Evolutionary conservation across 2,797 vertebrate species (phyloP).

Genomic region (Aplochiton taeniatus): DNA sequence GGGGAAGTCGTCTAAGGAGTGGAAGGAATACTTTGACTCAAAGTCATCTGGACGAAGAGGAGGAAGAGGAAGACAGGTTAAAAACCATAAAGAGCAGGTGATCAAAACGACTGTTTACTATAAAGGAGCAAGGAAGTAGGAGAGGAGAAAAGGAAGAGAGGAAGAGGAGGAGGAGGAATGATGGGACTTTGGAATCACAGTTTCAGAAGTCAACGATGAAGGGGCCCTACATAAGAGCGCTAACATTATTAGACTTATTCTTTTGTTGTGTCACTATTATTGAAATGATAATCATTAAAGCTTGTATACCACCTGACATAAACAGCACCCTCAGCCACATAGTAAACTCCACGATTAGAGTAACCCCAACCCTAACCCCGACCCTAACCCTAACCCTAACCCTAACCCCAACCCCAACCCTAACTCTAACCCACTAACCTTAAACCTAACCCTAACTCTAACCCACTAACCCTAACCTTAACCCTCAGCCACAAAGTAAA

Average conservation of each 20-base stretch:
- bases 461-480: too few species aligned
- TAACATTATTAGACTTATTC: too few species aligned
- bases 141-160: not conserved
- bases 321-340: not conserved
- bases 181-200: not conserved
- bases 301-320: not conserved
- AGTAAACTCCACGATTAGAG: too few species aligned
- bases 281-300: not conserved
- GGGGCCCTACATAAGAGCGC: too few species aligned
- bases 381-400: too few species aligned
- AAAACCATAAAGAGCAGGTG: not conserved
- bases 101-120: not conserved
- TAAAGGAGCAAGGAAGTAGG: not conserved
- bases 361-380: too few species aligned
- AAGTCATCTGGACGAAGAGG: conserved; percentile 84
- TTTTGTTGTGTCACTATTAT: too few species aligned
- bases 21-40: conserved; percentile 96
- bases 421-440: too few species aligned
- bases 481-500: too few species aligned
- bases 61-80: not conserved
- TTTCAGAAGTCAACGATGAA: not conserved
- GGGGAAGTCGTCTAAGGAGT: conserved; percentile 92
- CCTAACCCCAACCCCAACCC: too few species aligned
- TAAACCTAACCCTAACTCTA: too few species aligned
- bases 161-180: conserved; percentile 4